These are phyloP conservation scores for Cetonia aurata DNA, from an alignment of 2,888 invertebrate species.

Conservation along the genomic window DNA sequence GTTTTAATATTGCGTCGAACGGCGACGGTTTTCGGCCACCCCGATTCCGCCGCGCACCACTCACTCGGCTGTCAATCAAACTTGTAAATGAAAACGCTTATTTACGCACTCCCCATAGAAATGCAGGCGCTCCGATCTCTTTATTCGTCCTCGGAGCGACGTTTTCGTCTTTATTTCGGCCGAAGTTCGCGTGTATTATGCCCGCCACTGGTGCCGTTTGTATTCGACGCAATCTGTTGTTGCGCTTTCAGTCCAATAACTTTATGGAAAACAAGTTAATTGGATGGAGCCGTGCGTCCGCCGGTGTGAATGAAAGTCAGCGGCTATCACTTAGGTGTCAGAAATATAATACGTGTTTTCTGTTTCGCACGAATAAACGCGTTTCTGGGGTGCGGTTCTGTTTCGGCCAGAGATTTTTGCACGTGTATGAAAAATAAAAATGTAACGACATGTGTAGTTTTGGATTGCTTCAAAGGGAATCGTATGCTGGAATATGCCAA, in stretches of 20 bases:
- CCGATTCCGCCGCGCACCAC: background rate
- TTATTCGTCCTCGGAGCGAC: slow-evolving; percentile 21
- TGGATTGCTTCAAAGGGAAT: too few species aligned
- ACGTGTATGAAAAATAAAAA: slow-evolving; percentile 3
- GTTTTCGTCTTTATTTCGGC: slow-evolving; percentile 5
- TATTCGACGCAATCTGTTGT: slow-evolving; percentile 42
- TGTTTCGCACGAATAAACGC: slow-evolving; percentile 16
- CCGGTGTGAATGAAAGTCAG: slow-evolving; percentile 17
- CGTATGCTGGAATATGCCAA: too few species aligned
- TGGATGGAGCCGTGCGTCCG: slow-evolving; percentile 9
- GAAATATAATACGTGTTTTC: slow-evolving; percentile 32
- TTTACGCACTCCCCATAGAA: slow-evolving; percentile 48
- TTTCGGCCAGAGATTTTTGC: background rate
- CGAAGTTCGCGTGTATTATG: background rate
- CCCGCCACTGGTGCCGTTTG: slow-evolving; percentile 16
- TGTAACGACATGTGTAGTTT: too few species aligned
- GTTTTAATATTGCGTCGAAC: slow-evolving; percentile 54
- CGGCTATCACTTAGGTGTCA: slow-evolving; percentile 16
- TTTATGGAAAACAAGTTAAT: slow-evolving; percentile 45
- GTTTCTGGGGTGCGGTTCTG: background rate
- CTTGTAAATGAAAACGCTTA: slow-evolving; percentile 52
- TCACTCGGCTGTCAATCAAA: slow-evolving; percentile 52
- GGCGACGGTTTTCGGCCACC: background rate
- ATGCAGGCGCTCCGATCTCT: slow-evolving; percentile 47
- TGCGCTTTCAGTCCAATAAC: slow-evolving; percentile 37